These are phyloP conservation scores for Enteromius afrohamiltoni DNA, from an alignment of 2,797 vertebrate species.

Conservation along the genomic window DNA sequence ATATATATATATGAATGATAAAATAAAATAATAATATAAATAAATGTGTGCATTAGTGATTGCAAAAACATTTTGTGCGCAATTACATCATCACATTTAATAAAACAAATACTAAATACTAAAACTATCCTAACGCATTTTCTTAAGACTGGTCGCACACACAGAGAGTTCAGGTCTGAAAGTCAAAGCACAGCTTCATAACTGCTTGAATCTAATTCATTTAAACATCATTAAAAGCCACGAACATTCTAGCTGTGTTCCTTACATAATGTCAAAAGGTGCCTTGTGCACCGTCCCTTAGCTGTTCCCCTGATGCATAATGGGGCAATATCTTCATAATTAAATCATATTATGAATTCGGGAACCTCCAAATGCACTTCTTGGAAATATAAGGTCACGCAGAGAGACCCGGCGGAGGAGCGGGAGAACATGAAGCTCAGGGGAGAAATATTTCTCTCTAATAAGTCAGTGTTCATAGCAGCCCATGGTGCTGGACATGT, in stretches of 20 bases:
- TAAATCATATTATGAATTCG: conserved; percentile 30
- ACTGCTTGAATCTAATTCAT: conserved; percentile 12
- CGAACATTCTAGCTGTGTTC: neutral
- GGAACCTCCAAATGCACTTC: conserved; percentile 19
- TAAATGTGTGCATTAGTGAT: too few relatives aligned
- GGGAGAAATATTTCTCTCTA: neutral
- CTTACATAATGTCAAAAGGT: conserved; percentile 47
- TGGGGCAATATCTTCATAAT: conserved; percentile 35
- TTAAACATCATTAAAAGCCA: conserved; percentile 25
- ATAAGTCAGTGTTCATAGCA: neutral
- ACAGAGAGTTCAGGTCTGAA: neutral
- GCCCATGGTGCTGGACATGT: neutral
- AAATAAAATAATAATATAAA: too few relatives aligned
- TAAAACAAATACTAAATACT: too few relatives aligned
- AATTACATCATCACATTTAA: too few relatives aligned
- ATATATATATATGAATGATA: too few relatives aligned
- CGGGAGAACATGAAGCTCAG: neutral
- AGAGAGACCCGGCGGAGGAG: neutral
- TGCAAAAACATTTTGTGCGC: too few relatives aligned
- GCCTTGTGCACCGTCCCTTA: conserved; percentile 42
- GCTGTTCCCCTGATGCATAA: conserved; percentile 35
- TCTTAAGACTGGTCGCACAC: neutral
- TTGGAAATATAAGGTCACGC: conserved; percentile 30
- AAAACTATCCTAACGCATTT: too few relatives aligned
- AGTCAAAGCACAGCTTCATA: conserved; percentile 34